Percentiles rank a stretch among this genome's conserved stretches.
Evolutionary conservation across 92 coral and sea anemone genomes (phyloP).

Genomic region (Galaxea fascicularis): DNA sequence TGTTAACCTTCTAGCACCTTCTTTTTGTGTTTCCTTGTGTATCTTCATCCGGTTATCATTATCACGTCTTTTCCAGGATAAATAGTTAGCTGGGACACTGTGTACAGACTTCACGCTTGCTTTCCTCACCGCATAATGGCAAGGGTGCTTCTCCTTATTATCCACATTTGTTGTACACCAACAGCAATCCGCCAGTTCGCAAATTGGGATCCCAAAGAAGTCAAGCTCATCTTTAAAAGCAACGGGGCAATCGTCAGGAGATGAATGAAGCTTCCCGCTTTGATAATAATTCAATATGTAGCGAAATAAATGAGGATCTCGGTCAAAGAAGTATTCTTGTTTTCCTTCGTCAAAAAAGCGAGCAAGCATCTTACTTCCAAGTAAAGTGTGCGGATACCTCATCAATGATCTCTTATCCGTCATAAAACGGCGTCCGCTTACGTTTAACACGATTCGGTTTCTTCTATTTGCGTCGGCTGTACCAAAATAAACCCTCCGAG

Average conservation of each 20-base stretch:
- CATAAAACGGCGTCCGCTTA: conserved; percentile 82
- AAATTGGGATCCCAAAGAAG: conserved; percentile 85
- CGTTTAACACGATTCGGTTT: conserved; percentile 76
- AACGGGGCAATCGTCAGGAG: conserved; percentile 82
- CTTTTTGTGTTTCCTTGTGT: not conserved
- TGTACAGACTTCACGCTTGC: conserved; percentile 34
- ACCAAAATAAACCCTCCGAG: conserved; percentile 18
- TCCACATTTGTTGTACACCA: conserved; percentile 46
- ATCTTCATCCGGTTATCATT: not conserved
- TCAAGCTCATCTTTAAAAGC: conserved; percentile 90
- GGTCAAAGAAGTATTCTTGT: conserved; percentile 88
- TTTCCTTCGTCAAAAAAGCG: conserved; percentile 74
- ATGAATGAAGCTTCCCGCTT: conserved; percentile 79
- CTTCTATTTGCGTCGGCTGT: conserved; percentile 7
- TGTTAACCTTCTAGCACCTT: not conserved
- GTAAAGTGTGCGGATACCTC: conserved; percentile 79
- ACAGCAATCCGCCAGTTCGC: conserved; percentile 81
- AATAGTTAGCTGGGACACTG: conserved; percentile 25
- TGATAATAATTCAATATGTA: conserved; percentile 89
- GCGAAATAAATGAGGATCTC: conserved; percentile 91
- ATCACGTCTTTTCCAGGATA: conserved; percentile 6
- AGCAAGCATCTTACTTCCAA: conserved; percentile 78
- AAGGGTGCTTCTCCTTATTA: conserved; percentile 32
- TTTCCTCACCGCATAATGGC: conserved; percentile 45
- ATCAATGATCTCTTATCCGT: conserved; percentile 64